Evolutionary conservation across 2,797 vertebrate species (phyloP), one percentile per base, ranked within the genome.

Genomic region (Tarsius wallacei): DNA sequence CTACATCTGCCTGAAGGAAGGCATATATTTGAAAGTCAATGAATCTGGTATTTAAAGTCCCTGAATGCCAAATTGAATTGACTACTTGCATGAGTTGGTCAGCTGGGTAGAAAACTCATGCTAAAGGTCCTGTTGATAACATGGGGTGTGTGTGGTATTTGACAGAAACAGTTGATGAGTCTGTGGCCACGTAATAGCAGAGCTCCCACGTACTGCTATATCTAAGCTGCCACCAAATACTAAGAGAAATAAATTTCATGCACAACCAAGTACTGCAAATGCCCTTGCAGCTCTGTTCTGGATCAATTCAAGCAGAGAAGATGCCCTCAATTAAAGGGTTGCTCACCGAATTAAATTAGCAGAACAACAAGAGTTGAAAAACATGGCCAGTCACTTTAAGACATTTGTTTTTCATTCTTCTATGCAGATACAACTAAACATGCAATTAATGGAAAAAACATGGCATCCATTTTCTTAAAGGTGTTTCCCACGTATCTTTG

Each of bases 381-480:
- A 68, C 24, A 68, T 21, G 91, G 19, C 78, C 11, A 84, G 19
- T 61, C 15, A 70, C 15, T 66, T 61, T 11, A 71, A 73, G 90
- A 82, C 16, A 7, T 14, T 83, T 36, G 5, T 64, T 90, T 96
- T 96, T 71, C 63, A n/a, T 90, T 90, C 8, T 61, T 94, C 95
- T 93, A 82, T 78, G 28, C 3, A 83, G 68, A 93, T 57, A 95
- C 11, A 85, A 8, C 64, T 76, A 96, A 96, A 91, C 94, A 68
- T 94, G 63, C 90, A 96, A 87, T 26, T n/a, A 24, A 59, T 59
- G 22, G 96, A 94, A 97, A 94, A 53, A 96, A 1, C 49, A 63
- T 97, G 17, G 3, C 42, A 81, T 53, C 28, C n/a, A 49, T 90
- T 89, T 42, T 80, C 96, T 83, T 70, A 96, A 73, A 90, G 80